phyloP scores from a whole-genome alignment of 2,113 vertebrate species.

The Chitala chitala region DNA sequence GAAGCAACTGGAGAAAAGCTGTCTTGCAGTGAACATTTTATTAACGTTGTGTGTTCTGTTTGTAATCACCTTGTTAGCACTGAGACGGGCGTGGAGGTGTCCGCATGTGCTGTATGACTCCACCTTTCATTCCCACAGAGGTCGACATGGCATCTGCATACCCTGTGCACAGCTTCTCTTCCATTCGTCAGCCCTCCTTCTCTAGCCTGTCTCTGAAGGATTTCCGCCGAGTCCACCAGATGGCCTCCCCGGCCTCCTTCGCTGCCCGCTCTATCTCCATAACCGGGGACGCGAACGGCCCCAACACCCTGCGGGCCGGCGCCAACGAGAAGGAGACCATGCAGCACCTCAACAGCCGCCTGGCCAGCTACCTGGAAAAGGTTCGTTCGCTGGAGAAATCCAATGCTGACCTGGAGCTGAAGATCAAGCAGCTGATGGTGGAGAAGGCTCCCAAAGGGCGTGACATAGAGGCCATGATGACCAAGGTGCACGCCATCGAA shows the following conservation, averaged over 20 bases:
- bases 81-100: not conserved
- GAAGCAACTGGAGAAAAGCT: no score
- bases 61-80: not conserved
- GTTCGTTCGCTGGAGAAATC: conserved; percentile 66
- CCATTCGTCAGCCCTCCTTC: conserved; percentile 61
- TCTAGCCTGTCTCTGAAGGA: conserved; percentile 66
- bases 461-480: conserved; percentile 66
- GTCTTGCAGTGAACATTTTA: no score
- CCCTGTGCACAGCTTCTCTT: conserved; percentile 57
- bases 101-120: not conserved
- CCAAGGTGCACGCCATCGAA: conserved; percentile 63
- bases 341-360: conserved; percentile 82
- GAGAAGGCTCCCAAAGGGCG: conserved; percentile 67
- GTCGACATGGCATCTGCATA: conserved; percentile 56
- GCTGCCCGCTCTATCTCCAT: conserved; percentile 56
- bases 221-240: conserved; percentile 54
- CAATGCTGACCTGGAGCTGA: conserved; percentile 67
- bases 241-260: conserved; percentile 48
- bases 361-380: conserved; percentile 75
- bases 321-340: conserved; percentile 80
- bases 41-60: no score
- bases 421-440: conserved; percentile 70
- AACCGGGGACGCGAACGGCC: conserved; percentile 58
- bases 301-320: conserved; percentile 49
- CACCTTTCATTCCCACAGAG: conserved; percentile 29